Base-by-base conservation (phyloP, 2,888 invertebrate genomes). In the Celastrina argiolus region DNA sequence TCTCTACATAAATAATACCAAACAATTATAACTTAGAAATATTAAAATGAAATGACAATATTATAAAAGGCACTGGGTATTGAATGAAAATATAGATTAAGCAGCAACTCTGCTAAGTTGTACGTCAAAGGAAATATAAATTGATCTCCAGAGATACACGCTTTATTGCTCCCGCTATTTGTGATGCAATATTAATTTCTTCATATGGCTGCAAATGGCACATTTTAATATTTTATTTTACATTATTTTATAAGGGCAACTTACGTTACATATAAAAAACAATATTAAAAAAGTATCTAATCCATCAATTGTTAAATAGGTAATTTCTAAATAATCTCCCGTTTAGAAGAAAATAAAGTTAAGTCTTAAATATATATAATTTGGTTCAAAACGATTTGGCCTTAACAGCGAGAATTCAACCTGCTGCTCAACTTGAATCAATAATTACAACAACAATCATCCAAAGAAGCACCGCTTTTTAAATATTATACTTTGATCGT, bases 41-140 rank as follows among this genome's bases (percentile, higher is more conserved):
- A 42, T 42, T 0, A 42, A 42, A 16, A 16, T 42, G 4, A 39
- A 39, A 14, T 39, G 6, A 18, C 2, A 18, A n/a, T n/a, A 18
- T 7, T 45, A 45, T 18, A 45, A 45, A 18, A 45, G 28, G 28
- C 5, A 28, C 28, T 28, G 16, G 16, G 8, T 45, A 0, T 16
- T 18, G 16, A 6, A 42, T 42, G 16, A 42, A 6, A 42, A 42
- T 2, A 10, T 39, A 45, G n/a, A 16, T 18, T 16, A n/a, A 45
- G 16, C 16, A 18, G 26, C 14, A 28, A 26, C 12, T 26, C 26
- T 2, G 14, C 56, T 26, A n/a, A 56, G n/a, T 16, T 56, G 14
- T 31, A 56, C n/a, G 56, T 31, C 56, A 56, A 28, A 56, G n/a
- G 31, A 28, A 51, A 22, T 12, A 51, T 22, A 51, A 56, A 56